Evolutionary conservation across 2,797 vertebrate genomes (phyloP), one percentile per base, ranked within the genome.

Genomic region (Bradypus variegatus): DNA sequence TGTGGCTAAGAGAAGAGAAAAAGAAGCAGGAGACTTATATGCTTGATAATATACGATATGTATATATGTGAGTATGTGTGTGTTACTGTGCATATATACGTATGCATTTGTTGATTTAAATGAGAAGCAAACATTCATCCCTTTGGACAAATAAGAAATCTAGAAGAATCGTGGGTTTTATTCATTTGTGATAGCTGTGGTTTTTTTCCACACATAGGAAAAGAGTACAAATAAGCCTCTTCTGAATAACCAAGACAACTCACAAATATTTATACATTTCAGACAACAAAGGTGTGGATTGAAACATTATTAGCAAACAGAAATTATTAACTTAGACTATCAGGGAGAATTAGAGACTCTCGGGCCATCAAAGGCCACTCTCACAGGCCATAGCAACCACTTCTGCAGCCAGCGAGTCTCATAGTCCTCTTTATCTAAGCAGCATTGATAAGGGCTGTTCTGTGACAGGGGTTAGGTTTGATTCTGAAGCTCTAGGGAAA

Each of bases 341-440:
- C 18, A 4, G 0, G n/a, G 11, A 15, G 38, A n/a, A 27, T 23
- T 33, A 10, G 72, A 29, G 72, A 41, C 58, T 27, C 41, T 41
- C 65, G 15, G 13, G 69, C 25, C 18, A 21, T 58, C 6, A 14
- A n/a, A 15, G 65, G 38, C 14, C 5, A 19, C 29, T 21, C 19
- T 11, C 7, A 8, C 16, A 53, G 70, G 19, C 29, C 0, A 0
- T 6, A 6, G 81, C 3, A 0, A 41, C 82, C 53, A 5, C 8
- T n/a, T 41, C 38, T 31, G 31, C 29, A 60, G 79, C 48, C 67
- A 41, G 18, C 0, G 0, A 2, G 8, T 67, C 55, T 60, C 69
- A 13, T 1, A 2, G 50, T 50, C 36, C 72, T 16, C 31, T 62
- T 27, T 13, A 29, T 64, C n/a, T 64, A n/a, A n/a, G 48, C 21